These are phyloP conservation scores for Lutraria lutraria DNA, from an alignment of 2,888 invertebrate species.

Conservation along the genomic window DNA sequence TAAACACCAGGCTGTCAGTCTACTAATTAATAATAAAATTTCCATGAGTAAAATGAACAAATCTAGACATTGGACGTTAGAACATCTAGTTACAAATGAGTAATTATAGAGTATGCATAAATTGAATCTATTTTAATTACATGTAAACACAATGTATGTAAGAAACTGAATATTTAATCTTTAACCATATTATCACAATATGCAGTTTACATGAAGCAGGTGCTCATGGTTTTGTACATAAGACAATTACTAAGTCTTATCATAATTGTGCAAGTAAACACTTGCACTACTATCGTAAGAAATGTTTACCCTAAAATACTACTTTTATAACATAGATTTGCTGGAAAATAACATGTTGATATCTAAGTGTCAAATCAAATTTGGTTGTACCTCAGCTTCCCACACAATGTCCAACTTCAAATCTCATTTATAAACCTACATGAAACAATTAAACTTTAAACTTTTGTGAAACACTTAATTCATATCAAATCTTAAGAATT, in stretches of 20 bases:
- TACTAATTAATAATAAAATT: too few species aligned
- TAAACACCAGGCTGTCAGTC: too few species aligned
- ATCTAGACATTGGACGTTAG: too few species aligned
- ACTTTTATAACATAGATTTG: not conserved
- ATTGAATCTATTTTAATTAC: not conserved
- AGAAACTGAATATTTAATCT: not conserved
- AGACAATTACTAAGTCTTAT: not conserved
- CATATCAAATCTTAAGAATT: too few species aligned
- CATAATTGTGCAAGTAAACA: not conserved
- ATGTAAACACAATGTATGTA: not conserved
- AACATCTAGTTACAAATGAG: too few species aligned
- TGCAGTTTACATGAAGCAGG: slow-evolving; percentile 12
- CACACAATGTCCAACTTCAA: too few species aligned
- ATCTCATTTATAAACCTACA: too few species aligned
- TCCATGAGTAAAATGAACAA: too few species aligned
- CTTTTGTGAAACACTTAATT: too few species aligned
- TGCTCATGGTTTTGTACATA: not conserved
- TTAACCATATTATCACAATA: slow-evolving; percentile 1
- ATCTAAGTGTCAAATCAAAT: too few species aligned
- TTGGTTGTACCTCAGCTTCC: too few species aligned
- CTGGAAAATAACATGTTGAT: not conserved
- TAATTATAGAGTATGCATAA: not conserved
- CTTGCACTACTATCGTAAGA: not conserved
- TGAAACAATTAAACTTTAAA: too few species aligned
- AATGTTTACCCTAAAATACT: not conserved